Percentiles rank a stretch among this genome's conserved stretches.
These are phyloP conservation scores for Limnephilus marmoratus DNA, from an alignment of 2,888 invertebrate genomes.

Conservation along the genomic window DNA sequence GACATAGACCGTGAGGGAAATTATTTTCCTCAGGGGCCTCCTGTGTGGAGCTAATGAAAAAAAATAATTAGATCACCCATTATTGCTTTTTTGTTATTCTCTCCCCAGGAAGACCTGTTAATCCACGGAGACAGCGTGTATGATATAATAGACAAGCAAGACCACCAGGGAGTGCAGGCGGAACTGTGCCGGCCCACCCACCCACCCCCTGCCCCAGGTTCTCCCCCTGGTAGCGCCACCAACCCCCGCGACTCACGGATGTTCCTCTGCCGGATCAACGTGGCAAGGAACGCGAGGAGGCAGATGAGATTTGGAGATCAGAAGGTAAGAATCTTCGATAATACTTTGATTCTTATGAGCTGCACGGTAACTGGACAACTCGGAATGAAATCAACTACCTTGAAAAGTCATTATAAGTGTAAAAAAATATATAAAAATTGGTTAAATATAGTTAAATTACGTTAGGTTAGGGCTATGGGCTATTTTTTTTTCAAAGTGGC, in stretches of 20 bases:
- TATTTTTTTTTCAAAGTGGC: no score
- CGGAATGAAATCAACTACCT: no score
- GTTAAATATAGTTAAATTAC: no score
- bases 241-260: conserved; percentile 82
- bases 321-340: conserved; percentile 83
- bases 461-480: no score
- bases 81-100: not conserved
- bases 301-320: conserved; percentile 99
- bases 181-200: conserved; percentile 83
- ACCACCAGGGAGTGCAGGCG: conserved; percentile 96
- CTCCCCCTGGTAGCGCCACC: conserved; percentile 77
- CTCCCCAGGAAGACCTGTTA: conserved; percentile 93
- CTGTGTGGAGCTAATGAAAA: no score
- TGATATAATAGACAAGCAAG: conserved; percentile 99
- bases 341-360: not conserved
- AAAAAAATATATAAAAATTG: no score
- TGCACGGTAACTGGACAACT: no score
- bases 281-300: conserved; percentile 96
- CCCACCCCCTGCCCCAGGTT: conserved; percentile 71
- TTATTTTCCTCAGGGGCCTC: no score
- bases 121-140: conserved; percentile 99
- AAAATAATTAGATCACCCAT: not conserved
- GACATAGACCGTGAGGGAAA: no score
- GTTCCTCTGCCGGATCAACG: conserved; percentile 99
- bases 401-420: no score